Evolutionary conservation across 2,888 invertebrate species (phyloP).

Genomic region (Liopterus haemorrhoidalis): DNA sequence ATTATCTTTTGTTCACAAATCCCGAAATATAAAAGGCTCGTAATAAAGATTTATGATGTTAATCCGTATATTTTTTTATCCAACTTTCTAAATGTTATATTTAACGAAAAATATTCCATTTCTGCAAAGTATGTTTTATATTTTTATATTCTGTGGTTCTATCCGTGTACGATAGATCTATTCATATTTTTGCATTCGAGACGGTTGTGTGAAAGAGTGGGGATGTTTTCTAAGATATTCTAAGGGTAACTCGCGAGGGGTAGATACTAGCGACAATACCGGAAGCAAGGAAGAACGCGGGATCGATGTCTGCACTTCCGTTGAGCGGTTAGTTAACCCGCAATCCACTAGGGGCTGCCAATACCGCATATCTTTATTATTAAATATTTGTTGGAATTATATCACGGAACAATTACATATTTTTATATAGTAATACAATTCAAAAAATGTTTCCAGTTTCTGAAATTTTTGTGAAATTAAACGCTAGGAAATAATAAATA

Average conservation of each 20-base stretch:
- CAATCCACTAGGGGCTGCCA: slow-evolving; percentile 6
- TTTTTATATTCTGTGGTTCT: slow-evolving; percentile 19
- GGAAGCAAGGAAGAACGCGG: slow-evolving; percentile 23
- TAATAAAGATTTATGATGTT: no score
- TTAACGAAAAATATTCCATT: not conserved
- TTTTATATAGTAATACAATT: no score
- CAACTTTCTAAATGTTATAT: not conserved
- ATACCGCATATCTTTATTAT: no score
- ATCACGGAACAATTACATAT: no score
- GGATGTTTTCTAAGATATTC: not conserved
- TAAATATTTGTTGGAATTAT: no score
- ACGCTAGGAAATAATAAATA: slow-evolving; percentile 27
- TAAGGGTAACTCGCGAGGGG: no score
- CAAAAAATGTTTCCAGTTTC: no score
- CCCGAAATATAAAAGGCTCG: no score
- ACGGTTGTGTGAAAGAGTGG: not conserved
- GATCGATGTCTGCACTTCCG: slow-evolving; percentile 38
- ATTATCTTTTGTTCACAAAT: no score
- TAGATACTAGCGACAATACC: slow-evolving; percentile 7
- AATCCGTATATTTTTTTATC: no score
- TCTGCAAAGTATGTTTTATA: slow-evolving; percentile 1
- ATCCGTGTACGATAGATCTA: no score
- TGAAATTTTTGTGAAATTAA: slow-evolving; percentile 23
- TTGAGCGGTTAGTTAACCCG: slow-evolving; percentile 33
- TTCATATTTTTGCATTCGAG: no score